Conservation (phyloP, 2,797 vertebrate species). For the Epinephelus awoara region DNA sequence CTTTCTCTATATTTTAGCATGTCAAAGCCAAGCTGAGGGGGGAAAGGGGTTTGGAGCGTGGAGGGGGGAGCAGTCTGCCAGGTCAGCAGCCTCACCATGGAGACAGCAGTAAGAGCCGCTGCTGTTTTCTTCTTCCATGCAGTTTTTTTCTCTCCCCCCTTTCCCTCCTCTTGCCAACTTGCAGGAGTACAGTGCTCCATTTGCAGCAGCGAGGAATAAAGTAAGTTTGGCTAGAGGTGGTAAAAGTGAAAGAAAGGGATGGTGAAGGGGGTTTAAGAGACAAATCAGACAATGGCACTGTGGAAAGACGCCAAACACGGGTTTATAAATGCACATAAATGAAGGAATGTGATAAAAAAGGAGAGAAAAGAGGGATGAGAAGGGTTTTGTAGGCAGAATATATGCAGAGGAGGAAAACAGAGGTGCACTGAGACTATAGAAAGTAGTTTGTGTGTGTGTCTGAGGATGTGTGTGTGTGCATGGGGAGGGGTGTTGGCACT, state of each 20-base stretch:
- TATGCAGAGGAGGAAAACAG: constrained; percentile 32
- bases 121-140: constrained; percentile 71
- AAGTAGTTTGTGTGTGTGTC: constrained; percentile 41
- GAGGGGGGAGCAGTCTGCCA: constrained; percentile 64
- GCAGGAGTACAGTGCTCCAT: constrained; percentile 56
- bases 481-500: constrained; percentile 65
- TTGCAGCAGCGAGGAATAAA: constrained; percentile 40
- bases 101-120: constrained; percentile 74
- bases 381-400: constrained; percentile 45
- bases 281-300: constrained; percentile 46
- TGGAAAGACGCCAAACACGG: constrained; percentile 40
- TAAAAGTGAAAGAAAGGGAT: constrained; percentile 48
- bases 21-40: constrained; percentile 63
- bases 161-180: constrained; percentile 43
- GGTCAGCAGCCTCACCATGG: constrained; percentile 84
- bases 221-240: constrained; percentile 36
- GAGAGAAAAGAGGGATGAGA: constrained; percentile 22
- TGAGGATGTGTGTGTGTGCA: constrained; percentile 22
- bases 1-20: constrained; percentile 69
- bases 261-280: constrained; percentile 56
- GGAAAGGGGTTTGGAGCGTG: constrained; percentile 23
- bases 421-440: constrained; percentile 60
- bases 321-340: constrained; percentile 69
- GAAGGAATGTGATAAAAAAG: constrained; percentile 60
- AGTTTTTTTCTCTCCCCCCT: not conserved